phyloP scores from a whole-genome alignment of 2,888 invertebrate species.

The Diplazon laetatorius region DNA sequence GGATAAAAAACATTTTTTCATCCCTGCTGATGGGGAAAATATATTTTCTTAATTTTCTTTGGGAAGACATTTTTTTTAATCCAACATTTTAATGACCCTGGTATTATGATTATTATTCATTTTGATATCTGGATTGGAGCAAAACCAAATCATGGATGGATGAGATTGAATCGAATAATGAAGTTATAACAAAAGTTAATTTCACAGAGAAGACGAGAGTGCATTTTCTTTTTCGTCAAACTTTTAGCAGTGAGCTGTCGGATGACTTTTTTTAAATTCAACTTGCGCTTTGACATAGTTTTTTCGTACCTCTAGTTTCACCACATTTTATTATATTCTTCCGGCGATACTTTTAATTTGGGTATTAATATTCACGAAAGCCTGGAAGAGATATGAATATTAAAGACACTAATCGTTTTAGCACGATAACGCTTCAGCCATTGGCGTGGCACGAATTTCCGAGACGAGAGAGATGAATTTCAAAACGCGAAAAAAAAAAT shows the following conservation, averaged over 20 bases:
- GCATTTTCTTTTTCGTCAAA: no score
- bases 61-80: no score
- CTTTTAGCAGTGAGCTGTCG: neutral
- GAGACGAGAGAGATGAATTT: conserved; percentile 20
- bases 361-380: conserved; percentile 79
- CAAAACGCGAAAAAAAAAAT: conserved; percentile 43
- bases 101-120: no score
- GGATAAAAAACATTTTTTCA: no score
- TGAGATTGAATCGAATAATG: no score
- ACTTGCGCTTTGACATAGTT: conserved; percentile 20
- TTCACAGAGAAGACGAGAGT: neutral
- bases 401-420: conserved; percentile 80
- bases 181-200: no score
- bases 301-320: conserved; percentile 20
- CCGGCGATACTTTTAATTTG: conserved; percentile 67
- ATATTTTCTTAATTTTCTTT: neutral
- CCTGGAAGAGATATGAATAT: conserved; percentile 79
- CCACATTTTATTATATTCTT: conserved; percentile 6
- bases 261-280: conserved; percentile 11
- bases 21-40: no score
- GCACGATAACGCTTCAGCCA: conserved; percentile 68
- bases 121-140: no score
- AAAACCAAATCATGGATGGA: no score
- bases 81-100: no score
- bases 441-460: conserved; percentile 43